These are phyloP conservation scores for Oenanthe melanoleuca DNA, from an alignment of 2,113 vertebrate genomes.

Conservation along the genomic window DNA sequence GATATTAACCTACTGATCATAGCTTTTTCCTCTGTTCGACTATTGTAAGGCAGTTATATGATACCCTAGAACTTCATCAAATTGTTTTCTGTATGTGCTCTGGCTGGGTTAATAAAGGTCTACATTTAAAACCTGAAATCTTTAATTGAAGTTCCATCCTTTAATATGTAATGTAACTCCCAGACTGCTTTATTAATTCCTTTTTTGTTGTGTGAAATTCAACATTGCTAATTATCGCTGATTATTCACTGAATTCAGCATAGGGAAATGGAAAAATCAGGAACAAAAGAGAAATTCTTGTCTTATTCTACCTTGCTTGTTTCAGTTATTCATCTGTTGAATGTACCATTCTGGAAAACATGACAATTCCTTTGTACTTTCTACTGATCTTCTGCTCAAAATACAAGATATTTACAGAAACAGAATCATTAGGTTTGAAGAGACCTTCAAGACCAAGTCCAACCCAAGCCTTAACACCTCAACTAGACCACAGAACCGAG, in stretches of 20 bases:
- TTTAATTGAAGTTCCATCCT: background rate
- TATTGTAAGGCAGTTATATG: background rate
- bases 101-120: background rate
- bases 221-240: background rate
- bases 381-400: background rate
- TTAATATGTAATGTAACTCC: background rate
- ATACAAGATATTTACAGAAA: background rate
- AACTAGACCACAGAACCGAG: background rate
- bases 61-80: background rate
- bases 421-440: background rate
- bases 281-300: background rate
- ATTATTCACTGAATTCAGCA: background rate
- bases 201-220: background rate
- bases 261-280: background rate
- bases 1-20: background rate
- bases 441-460: background rate
- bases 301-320: background rate
- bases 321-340: constrained; percentile 43
- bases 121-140: background rate
- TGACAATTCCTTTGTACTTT: constrained; percentile 10
- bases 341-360: background rate
- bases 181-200: background rate
- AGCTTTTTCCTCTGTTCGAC: background rate
- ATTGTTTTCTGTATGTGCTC: background rate
- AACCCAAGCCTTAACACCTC: too few species aligned